phyloP scores from a whole-genome alignment of 2,113 vertebrate species.

The Calidris pugnax region DNA sequence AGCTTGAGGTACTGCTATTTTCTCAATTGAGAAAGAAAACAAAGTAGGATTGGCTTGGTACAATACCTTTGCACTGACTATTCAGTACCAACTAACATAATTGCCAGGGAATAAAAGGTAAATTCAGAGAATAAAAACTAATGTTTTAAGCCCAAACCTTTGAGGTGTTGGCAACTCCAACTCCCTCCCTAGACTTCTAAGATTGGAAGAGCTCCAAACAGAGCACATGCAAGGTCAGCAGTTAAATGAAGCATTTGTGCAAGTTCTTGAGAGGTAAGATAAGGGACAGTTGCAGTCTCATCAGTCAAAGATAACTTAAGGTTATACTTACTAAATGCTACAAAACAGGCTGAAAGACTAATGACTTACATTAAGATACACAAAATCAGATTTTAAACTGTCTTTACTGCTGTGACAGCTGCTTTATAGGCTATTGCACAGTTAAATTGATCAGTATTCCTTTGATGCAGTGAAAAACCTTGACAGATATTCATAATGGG shows the following conservation, averaged over 20 bases:
- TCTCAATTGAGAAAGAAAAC: background rate
- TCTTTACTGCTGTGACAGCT: constrained; percentile 22
- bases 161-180: background rate
- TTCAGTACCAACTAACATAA: background rate
- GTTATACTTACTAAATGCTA: background rate
- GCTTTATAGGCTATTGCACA: background rate
- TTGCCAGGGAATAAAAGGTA: background rate
- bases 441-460: constrained; percentile 6
- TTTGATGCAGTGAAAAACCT: background rate
- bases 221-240: background rate
- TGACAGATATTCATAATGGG: background rate
- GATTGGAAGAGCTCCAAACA: background rate
- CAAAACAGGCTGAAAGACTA: background rate
- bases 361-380: background rate
- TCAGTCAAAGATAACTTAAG: background rate
- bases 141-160: background rate
- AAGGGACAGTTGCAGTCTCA: background rate
- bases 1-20: background rate
- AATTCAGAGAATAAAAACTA: background rate
- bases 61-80: background rate
- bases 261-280: background rate
- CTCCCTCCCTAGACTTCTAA: background rate
- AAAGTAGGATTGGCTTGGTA: background rate
- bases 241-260: background rate
- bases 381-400: constrained; percentile 9